phyloP scores from a whole-genome alignment of 2,797 vertebrate genomes.

The Sparus aurata region DNA sequence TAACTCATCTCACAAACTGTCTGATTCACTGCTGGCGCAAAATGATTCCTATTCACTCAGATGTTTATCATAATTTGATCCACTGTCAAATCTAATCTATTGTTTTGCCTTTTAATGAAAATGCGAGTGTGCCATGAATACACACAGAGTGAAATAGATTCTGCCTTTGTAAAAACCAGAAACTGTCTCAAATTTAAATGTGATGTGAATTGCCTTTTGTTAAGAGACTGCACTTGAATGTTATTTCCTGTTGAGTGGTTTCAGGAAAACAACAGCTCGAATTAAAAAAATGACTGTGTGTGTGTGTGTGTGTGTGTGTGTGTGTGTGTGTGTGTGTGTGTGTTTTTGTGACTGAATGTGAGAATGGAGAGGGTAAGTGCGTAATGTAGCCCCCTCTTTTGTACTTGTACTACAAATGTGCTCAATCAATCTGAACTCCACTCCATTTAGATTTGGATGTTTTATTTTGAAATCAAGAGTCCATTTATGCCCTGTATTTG shows the following conservation, averaged over 20 bases:
- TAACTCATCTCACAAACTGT: not conserved
- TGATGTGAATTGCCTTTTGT: conserved; percentile 16
- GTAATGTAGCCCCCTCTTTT: conserved; percentile 3
- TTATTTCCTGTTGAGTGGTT: conserved; percentile 10
- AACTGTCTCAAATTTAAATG: conserved; percentile 19
- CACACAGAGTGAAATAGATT: not conserved
- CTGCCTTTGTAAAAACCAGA: conserved; percentile 16
- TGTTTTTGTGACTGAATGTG: too few species aligned
- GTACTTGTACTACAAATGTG: not conserved
- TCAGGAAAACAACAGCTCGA: not conserved
- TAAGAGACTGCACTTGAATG: conserved; percentile 8
- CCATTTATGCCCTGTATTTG: not conserved
- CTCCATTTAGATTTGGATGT: conserved; percentile 9
- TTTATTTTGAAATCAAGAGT: conserved; percentile 8
- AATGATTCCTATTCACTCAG: not conserved
- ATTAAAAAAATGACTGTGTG: not conserved
- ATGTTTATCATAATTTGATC: not conserved
- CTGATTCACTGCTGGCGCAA: not conserved
- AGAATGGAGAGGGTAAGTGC: not conserved
- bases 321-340: too few species aligned
- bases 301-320: not conserved
- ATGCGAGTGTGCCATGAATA: not conserved
- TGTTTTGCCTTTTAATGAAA: not conserved
- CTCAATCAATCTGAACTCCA: not conserved
- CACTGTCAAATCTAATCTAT: not conserved